Conservation (phyloP, 2,797 vertebrate species). For the Philypnodon macrostomus region DNA sequence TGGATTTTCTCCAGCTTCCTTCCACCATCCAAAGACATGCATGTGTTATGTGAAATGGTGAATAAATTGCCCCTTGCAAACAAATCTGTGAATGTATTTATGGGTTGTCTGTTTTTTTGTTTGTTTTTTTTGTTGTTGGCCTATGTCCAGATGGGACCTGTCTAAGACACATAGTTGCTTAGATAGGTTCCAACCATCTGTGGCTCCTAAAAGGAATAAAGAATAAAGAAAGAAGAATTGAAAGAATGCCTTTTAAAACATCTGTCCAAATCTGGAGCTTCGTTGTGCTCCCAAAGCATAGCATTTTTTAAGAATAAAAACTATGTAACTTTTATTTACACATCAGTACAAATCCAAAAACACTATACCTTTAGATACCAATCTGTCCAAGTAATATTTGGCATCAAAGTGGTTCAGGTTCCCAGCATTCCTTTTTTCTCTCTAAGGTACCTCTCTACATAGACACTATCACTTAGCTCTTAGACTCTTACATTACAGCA, state of each 20-base stretch:
- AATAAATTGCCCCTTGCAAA: too few species aligned
- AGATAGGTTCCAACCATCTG: too few species aligned
- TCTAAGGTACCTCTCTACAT: conserved; percentile 9
- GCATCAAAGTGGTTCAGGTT: not conserved
- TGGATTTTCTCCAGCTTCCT: too few species aligned
- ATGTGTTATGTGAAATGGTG: too few species aligned
- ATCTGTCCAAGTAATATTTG: not conserved
- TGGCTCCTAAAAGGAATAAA: too few species aligned
- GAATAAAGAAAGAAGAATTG: not conserved
- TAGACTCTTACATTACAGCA: not conserved
- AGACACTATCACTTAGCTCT: conserved; percentile 22
- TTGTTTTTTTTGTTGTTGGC: too few species aligned
- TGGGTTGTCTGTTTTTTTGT: too few species aligned
- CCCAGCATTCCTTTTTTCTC: not conserved
- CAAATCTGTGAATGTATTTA: too few species aligned
- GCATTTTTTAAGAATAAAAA: not conserved
- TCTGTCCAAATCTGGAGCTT: not conserved
- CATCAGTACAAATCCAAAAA: not conserved
- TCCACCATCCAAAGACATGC: too few species aligned
- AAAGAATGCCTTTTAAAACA: not conserved
- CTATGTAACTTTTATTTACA: too few species aligned
- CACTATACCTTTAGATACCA: not conserved
- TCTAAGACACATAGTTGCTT: too few species aligned
- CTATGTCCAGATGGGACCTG: too few species aligned
- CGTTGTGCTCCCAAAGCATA: not conserved